These are phyloP conservation scores for Archocentrus centrarchus DNA, from an alignment of 2,113 vertebrate genomes.

Conservation along the genomic window DNA sequence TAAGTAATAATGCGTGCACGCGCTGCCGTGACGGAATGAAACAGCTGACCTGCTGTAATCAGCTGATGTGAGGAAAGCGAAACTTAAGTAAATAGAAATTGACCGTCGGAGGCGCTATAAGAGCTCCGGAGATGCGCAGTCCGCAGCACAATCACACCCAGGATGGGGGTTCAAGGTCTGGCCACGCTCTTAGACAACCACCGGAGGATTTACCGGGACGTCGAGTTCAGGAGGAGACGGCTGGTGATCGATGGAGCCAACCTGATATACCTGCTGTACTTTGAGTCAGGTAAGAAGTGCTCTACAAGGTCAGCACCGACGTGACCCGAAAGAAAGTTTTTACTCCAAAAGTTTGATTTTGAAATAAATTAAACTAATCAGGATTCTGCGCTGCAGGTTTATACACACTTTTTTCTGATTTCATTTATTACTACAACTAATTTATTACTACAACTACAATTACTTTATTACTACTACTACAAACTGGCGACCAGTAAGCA, in stretches of 20 bases:
- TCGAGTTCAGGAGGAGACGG: constrained; percentile 77
- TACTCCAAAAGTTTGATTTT: too few relatives aligned
- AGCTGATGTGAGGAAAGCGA: constrained; percentile 38
- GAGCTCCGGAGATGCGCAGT: fast-evolving
- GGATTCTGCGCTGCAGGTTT: background rate
- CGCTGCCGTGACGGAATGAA: too few relatives aligned
- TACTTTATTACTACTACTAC: background rate
- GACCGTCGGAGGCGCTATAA: background rate
- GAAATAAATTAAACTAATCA: background rate
- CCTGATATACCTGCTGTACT: constrained; percentile 81
- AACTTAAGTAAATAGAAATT: constrained; percentile 29
- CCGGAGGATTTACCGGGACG: constrained; percentile 63
- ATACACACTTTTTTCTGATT: too few relatives aligned
- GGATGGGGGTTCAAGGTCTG: constrained; percentile 81
- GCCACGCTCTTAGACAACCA: constrained; percentile 70
- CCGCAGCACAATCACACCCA: background rate
- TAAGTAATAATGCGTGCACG: too few relatives aligned
- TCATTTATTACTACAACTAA: too few relatives aligned
- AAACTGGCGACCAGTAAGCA: background rate
- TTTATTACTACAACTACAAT: too few relatives aligned
- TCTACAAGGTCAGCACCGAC: background rate
- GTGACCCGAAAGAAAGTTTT: too few relatives aligned
- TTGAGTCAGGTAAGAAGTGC: constrained; percentile 54
- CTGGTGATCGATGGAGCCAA: constrained; percentile 87
- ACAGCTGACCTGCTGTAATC: background rate